Base-by-base conservation (phyloP, 2,888 invertebrate species). In the Dione juno region DNA sequence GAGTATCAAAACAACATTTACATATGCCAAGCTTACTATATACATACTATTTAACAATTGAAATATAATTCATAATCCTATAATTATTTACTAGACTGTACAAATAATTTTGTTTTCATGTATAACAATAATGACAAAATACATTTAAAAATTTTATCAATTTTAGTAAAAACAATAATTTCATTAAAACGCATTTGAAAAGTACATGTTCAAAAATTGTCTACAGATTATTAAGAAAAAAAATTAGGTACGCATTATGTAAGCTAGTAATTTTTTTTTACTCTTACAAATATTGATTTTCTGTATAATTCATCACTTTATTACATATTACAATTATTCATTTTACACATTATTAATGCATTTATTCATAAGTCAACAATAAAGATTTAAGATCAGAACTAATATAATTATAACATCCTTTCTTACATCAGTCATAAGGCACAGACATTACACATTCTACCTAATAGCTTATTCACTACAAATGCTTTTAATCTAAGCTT, bases 1-100 rank as follows among this genome's bases (percentile, higher is more conserved):
- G 92, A 92, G 92, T 92, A 92, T 92, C 90, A 88, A 90, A 89
- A 90, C 87, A 91, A 90, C 85, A 84, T 84, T 85, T 86, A 87
- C 78, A 82, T 82, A 82, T 83, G 81, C 79, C 78, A 80, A 65
- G 61, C 64, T 67, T 79, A 80, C 77, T 83, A 81, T 87, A 84
- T 86, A 86, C 87, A 88, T 78, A 71, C 57, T 76, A 79, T 28
- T 48, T 80, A 81, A 81, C 78, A 83, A 77, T 78, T 75, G 77
- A 79, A 72, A 77, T 78, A 79, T 54, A 63, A 11, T 69, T 53
- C 35, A 52, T 73, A 61, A 54, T 63, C 35, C 40, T 80, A 79
- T 76, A 69, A 74, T 77, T 78, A 77, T 68, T 73, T 77, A 79
- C n/a, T 45, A 28, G 77, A 79, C 79, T 84, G 78, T 84, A 84